phyloP scores from a whole-genome alignment of 2,888 invertebrate species.

The Uropetala carovei region DNA sequence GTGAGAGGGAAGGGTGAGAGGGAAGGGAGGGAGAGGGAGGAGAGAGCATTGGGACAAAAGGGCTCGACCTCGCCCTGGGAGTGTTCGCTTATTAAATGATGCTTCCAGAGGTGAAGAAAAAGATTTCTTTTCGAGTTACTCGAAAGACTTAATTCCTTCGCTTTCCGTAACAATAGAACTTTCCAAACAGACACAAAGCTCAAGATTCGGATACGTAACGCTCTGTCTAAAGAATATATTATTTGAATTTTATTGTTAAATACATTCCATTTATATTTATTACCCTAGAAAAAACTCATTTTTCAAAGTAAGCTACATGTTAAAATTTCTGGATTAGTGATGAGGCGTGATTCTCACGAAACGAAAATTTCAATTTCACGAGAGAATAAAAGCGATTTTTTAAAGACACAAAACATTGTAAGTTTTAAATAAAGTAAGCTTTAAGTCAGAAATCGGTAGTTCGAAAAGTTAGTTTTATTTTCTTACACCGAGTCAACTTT shows the following conservation, averaged over 20 bases:
- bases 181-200: neutral
- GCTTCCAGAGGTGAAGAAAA: conserved; percentile 56
- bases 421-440: too few species aligned
- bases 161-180: neutral
- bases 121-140: conserved; percentile 51
- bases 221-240: neutral
- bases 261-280: too few species aligned
- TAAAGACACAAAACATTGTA: too few species aligned
- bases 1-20: neutral
- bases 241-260: neutral
- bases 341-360: too few species aligned
- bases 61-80: conserved; percentile 59
- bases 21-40: neutral
- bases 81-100: conserved; percentile 60
- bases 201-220: neutral
- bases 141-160: neutral
- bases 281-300: neutral
- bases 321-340: too few species aligned
- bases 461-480: too few species aligned
- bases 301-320: neutral
- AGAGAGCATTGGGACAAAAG: conserved; percentile 19
- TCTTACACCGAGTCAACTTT: too few species aligned
- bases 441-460: too few species aligned
- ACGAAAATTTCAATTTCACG: too few species aligned
- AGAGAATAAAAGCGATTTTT: too few species aligned